A percentile compares a stretch with the other conserved stretches of the same genome.
Evolutionary conservation across 2,113 vertebrate genomes (phyloP).

Genomic region (Mohoua ochrocephala): DNA sequence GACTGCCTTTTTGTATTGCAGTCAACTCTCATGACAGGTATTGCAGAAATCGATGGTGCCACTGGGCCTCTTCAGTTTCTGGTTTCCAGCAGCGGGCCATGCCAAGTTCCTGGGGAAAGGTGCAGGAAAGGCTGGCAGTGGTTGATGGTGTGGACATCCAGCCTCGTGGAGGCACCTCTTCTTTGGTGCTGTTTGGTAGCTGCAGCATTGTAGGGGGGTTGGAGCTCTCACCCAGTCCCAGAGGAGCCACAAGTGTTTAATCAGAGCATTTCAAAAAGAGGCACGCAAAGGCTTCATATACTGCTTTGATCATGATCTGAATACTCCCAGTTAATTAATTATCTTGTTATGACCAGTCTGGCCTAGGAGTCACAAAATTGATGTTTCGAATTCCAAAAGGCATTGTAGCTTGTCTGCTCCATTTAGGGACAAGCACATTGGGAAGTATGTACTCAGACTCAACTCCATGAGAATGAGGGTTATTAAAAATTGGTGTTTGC

Average conservation of each 20-base stretch:
- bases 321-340: background rate
- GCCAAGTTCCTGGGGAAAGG: background rate
- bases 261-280: background rate
- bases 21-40: background rate
- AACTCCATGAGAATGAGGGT: background rate
- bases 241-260: background rate
- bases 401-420: background rate
- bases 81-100: background rate
- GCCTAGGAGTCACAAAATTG: background rate
- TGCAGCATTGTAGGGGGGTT: background rate
- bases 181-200: background rate
- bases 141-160: background rate
- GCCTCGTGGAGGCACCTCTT: background rate
- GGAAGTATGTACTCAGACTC: background rate
- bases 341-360: background rate
- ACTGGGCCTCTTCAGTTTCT: background rate
- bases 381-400: background rate
- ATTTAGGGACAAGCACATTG: background rate
- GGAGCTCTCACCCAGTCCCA: background rate
- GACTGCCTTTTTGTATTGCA: background rate
- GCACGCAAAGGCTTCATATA: background rate
- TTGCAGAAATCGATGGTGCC: background rate
- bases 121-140: background rate
- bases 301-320: background rate
- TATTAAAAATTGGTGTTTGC: background rate